Percentiles rank a stretch among this genome's conserved stretches.
Evolutionary conservation across 1,140 invertebrate genomes (phyloP).

Genomic region (Nomia melanderi): DNA sequence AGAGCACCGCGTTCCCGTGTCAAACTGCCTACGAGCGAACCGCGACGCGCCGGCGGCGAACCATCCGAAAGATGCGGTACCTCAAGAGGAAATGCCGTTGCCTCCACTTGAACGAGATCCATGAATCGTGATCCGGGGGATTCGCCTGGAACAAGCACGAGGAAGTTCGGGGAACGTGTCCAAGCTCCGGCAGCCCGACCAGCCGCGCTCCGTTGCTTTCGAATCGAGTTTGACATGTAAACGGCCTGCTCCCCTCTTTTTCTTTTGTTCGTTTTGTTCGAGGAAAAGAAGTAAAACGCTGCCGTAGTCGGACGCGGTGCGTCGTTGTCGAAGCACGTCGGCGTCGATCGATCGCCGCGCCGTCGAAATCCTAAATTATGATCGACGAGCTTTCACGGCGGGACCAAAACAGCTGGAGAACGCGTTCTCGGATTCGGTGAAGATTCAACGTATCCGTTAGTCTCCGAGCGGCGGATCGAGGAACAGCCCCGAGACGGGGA

Average conservation of each 20-base stretch:
- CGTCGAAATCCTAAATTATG: neutral
- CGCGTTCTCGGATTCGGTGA: neutral
- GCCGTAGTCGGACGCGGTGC: too few species aligned
- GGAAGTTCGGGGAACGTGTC: neutral
- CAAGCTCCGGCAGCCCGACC: neutral
- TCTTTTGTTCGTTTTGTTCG: neutral
- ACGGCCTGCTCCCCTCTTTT: neutral
- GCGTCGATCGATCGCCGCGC: too few species aligned
- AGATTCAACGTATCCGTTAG: neutral
- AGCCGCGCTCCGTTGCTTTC: neutral
- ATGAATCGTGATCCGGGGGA: conserved; percentile 10
- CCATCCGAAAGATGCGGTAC: conserved; percentile 71
- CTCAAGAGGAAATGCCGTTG: conserved; percentile 77
- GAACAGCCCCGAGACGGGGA: conserved; percentile 1
- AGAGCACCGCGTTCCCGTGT: conserved; percentile 36
- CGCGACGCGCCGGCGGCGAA: conserved; percentile 23
- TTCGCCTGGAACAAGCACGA: neutral
- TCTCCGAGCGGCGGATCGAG: neutral
- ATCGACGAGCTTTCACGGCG: conserved; percentile 23
- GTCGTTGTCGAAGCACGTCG: too few species aligned
- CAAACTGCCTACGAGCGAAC: conserved; percentile 47
- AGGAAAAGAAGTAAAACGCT: neutral
- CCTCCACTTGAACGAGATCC: conserved; percentile 54
- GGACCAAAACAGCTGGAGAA: conserved; percentile 39
- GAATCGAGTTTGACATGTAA: neutral